Evolutionary conservation across 2,113 vertebrate species (phyloP).

Genomic region (Myxocyprinus asiaticus): DNA sequence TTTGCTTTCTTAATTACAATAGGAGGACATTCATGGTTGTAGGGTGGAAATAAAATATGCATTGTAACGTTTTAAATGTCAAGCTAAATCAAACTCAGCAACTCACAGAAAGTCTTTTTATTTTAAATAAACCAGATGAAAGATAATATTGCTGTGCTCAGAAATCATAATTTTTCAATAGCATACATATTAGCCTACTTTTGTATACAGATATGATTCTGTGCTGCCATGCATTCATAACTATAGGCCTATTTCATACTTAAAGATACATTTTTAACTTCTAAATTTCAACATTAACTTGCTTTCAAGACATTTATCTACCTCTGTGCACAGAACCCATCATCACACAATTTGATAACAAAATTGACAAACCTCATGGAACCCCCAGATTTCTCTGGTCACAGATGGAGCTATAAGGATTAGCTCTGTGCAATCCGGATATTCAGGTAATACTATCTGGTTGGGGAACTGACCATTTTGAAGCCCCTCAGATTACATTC

Average conservation of each 20-base stretch:
- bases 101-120: no score
- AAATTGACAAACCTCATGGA: neutral
- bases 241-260: no score
- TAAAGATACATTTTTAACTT: neutral
- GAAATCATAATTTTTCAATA: no score
- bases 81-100: neutral
- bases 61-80: neutral
- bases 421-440: conserved; percentile 42
- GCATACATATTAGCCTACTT: neutral
- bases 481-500: conserved; percentile 33
- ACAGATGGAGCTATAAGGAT: conserved; percentile 49
- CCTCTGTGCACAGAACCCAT: neutral
- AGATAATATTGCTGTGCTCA: no score
- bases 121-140: no score
- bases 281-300: neutral
- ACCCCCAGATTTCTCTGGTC: neutral
- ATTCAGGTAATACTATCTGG: conserved; percentile 52
- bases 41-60: neutral
- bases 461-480: conserved; percentile 5
- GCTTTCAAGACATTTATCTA: neutral
- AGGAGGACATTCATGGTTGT: neutral
- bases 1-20: neutral
- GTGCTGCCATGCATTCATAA: no score
- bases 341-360: neutral
- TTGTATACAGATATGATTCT: neutral